These are phyloP conservation scores for Gasteruption jaculator DNA, from an alignment of 2,888 invertebrate genomes.

Conservation along the genomic window DNA sequence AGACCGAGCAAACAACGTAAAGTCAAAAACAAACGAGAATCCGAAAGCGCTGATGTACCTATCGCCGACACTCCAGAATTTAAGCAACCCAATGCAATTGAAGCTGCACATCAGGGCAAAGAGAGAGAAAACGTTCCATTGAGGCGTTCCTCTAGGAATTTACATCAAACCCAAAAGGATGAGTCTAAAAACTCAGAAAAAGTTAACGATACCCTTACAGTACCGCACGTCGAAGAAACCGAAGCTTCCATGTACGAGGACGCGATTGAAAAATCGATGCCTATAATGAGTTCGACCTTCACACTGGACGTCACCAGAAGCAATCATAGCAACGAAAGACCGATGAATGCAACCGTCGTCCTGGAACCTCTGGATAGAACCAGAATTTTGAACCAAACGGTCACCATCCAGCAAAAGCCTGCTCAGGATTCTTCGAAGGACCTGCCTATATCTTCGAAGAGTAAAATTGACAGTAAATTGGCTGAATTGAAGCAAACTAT, in stretches of 20 bases:
- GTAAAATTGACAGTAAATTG: neutral
- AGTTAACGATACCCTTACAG: conserved; percentile 24
- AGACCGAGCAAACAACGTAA: neutral
- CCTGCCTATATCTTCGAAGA: no score
- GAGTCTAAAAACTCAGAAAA: conserved; percentile 11
- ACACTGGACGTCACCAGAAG: conserved; percentile 32
- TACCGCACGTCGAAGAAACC: conserved; percentile 25
- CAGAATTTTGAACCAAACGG: conserved; percentile 33
- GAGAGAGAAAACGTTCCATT: neutral
- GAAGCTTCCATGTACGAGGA: conserved; percentile 46
- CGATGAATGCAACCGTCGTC: conserved; percentile 39
- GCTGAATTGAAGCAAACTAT: conserved; percentile 19
- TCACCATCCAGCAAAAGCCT: conserved; percentile 29
- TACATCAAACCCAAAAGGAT: neutral
- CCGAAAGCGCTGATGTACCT: no score
- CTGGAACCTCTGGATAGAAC: conserved; percentile 30
- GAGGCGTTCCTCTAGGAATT: conserved; percentile 15
- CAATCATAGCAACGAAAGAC: conserved; percentile 27
- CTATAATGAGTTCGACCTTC: conserved; percentile 46
- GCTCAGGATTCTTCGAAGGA: conserved; percentile 4
- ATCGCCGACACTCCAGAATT: no score
- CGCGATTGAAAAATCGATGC: conserved; percentile 39
- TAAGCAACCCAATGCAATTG: no score
- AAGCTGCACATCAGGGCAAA: neutral
- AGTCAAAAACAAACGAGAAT: neutral